phyloP scores from a whole-genome alignment of 2,113 vertebrate species.

The Gallinago undulata region DNA sequence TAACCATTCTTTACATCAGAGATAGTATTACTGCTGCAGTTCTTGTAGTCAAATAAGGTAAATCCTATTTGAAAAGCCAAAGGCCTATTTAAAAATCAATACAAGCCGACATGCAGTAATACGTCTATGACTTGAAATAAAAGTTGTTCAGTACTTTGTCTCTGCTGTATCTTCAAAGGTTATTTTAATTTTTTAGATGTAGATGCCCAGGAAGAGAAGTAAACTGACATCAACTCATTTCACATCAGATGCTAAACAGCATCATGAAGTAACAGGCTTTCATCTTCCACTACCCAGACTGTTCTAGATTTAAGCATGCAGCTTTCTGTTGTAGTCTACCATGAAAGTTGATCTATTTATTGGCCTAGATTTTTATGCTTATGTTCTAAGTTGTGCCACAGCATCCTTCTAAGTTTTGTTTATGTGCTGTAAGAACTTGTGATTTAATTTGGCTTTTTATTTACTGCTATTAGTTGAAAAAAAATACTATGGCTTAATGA shows the following conservation, averaged over 20 bases:
- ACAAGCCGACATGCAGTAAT: not conserved
- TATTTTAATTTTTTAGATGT: constrained; percentile 33
- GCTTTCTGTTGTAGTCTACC: constrained; percentile 31
- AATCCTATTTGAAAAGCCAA: not conserved
- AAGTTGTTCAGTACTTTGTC: constrained; percentile 38
- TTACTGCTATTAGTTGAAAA: not conserved
- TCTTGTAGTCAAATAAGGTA: not conserved
- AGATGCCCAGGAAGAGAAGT: constrained; percentile 36
- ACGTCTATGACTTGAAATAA: not conserved
- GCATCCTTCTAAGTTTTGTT: not conserved
- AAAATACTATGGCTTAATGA: not conserved
- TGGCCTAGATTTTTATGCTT: constrained; percentile 52
- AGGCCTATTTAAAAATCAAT: constrained; percentile 28
- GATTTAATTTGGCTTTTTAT: not conserved
- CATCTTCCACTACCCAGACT: constrained; percentile 57
- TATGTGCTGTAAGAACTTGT: not conserved
- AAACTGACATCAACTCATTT: not conserved
- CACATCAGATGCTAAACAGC: constrained; percentile 30
- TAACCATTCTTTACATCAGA: not conserved
- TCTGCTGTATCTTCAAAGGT: constrained; percentile 28
- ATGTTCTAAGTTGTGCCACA: not conserved
- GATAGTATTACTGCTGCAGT: not conserved
- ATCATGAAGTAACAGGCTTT: constrained; percentile 48
- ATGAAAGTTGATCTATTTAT: constrained; percentile 59
- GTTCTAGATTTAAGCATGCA: constrained; percentile 41